These are phyloP conservation scores for Gymnoscopelus braueri DNA, from an alignment of 2,797 vertebrate genomes.

Conservation along the genomic window DNA sequence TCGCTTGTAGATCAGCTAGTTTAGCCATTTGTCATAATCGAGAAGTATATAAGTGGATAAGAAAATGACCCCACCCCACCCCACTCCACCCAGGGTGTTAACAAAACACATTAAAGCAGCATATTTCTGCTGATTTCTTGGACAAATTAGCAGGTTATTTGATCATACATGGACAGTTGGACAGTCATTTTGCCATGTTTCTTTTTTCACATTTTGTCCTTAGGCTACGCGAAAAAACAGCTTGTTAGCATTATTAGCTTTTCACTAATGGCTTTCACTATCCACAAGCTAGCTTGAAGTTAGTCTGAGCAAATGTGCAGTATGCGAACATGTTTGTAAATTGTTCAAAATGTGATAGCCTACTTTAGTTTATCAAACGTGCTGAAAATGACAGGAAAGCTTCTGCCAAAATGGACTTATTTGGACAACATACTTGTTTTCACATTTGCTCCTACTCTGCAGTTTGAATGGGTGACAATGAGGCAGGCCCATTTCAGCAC, in stretches of 20 bases:
- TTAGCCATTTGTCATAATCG: too few relatives aligned
- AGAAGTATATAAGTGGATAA: too few relatives aligned
- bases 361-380: background rate
- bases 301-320: background rate
- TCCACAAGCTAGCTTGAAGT: constrained; percentile 11
- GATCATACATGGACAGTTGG: constrained; percentile 42
- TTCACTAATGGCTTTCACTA: background rate
- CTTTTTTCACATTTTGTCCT: constrained; percentile 2
- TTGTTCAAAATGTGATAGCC: background rate
- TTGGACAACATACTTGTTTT: constrained; percentile 58
- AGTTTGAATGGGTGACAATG: constrained; percentile 71
- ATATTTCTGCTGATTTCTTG: constrained; percentile 51
- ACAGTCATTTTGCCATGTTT: too few relatives aligned
- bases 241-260: constrained; percentile 40
- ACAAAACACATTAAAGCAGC: constrained; percentile 53
- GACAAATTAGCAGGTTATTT: constrained; percentile 22
- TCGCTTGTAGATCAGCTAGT: too few relatives aligned
- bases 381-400: constrained; percentile 28
- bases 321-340: background rate
- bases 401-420: constrained; percentile 38
- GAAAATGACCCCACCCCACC: too few relatives aligned
- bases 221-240: constrained; percentile 37
- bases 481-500: constrained; percentile 68
- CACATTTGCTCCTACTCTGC: constrained; percentile 68
- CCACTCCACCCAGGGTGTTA: too few relatives aligned